Evolutionary conservation across 2,797 vertebrate genomes (phyloP).

Genomic region (Taeniopygia guttata): DNA sequence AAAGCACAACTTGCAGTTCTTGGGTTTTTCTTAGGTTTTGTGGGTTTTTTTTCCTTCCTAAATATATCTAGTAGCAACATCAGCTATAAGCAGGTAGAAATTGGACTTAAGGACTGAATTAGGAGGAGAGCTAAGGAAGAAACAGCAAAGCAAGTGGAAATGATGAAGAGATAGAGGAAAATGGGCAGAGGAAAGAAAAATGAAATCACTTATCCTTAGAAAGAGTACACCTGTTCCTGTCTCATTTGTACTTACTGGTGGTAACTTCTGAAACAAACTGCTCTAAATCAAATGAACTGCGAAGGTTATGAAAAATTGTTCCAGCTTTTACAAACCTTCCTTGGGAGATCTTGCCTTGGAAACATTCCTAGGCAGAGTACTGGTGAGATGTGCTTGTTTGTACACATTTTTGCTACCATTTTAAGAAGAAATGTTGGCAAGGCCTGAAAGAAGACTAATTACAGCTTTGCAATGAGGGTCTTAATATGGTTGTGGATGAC

Average conservation of each 20-base stretch:
- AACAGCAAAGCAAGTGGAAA: slow-evolving; percentile 1
- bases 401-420: slow-evolving; percentile 1
- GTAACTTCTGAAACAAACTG: not conserved
- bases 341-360: not conserved
- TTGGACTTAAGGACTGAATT: not conserved
- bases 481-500: slow-evolving; percentile 48
- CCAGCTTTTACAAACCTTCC: not conserved
- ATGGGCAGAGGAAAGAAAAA: slow-evolving; percentile 17
- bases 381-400: slow-evolving; percentile 3
- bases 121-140: not conserved
- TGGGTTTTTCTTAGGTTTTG: not conserved
- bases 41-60: not conserved
- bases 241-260: not conserved
- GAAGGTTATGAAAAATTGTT: not conserved
- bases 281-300: not conserved
- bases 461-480: slow-evolving; percentile 31
- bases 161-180: not conserved
- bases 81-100: not conserved
- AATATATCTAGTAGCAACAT: not conserved
- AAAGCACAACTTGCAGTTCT: not conserved
- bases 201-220: slow-evolving; percentile 5
- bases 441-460: slow-evolving; percentile 52
- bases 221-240: not conserved
- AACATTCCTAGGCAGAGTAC: not conserved
- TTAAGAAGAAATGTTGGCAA: slow-evolving; percentile 43